Evolutionary conservation across 2,113 vertebrate species (phyloP).

Genomic region (Myocastor coypus): DNA sequence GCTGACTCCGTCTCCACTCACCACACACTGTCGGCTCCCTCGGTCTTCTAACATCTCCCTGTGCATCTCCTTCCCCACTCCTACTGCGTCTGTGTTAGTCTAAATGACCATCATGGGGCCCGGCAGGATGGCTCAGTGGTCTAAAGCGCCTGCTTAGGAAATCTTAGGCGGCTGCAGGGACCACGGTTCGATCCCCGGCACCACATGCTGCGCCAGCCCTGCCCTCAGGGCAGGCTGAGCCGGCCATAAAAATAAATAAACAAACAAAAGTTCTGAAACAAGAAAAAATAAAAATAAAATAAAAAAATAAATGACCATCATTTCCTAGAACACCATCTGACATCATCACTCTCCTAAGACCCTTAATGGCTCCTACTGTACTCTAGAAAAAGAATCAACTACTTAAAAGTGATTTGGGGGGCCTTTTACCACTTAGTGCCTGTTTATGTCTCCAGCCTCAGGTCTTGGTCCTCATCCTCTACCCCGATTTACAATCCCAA

Average conservation of each 20-base stretch:
- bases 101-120: background rate
- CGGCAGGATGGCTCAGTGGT: too few relatives aligned
- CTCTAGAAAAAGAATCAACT: background rate
- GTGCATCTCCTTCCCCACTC: background rate
- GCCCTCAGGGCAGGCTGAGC: too few relatives aligned
- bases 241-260: too few relatives aligned
- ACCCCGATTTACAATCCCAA: background rate
- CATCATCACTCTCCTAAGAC: background rate
- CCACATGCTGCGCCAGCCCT: too few relatives aligned
- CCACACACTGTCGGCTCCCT: background rate
- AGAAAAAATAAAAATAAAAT: too few relatives aligned
- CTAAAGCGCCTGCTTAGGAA: too few relatives aligned
- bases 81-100: background rate
- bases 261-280: too few relatives aligned
- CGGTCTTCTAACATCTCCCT: background rate
- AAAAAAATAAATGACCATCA: background rate
- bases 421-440: background rate
- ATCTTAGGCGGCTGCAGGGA: too few relatives aligned
- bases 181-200: too few relatives aligned
- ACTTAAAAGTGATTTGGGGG: background rate
- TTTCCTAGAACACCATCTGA: background rate
- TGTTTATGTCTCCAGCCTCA: background rate
- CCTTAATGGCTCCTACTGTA: too few relatives aligned
- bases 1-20: background rate
- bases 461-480: background rate